These are phyloP conservation scores for Amblyornis subalaris DNA, from an alignment of 2,113 vertebrate genomes.

Conservation along the genomic window DNA sequence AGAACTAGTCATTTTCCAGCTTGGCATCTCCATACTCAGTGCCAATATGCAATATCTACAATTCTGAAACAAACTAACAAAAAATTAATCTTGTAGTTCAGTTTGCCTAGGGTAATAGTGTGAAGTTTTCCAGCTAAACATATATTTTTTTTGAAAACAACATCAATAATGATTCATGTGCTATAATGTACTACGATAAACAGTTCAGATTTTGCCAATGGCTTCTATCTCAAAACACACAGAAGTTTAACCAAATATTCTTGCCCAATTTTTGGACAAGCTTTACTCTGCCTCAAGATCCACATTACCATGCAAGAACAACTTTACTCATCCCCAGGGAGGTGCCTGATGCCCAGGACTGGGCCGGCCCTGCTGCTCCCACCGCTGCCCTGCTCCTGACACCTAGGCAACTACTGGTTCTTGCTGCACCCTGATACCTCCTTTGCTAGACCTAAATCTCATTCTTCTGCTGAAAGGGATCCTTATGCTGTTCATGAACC, in stretches of 20 bases:
- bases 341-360: accelerated
- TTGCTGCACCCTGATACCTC: accelerated
- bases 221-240: background rate
- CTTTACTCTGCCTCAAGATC: background rate
- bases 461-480: background rate
- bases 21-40: background rate
- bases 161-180: background rate
- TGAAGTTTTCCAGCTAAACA: background rate
- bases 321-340: background rate
- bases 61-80: background rate
- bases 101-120: background rate
- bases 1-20: background rate
- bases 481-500: background rate
- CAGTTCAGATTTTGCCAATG: background rate
- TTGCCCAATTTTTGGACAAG: background rate
- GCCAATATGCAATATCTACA: background rate
- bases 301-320: background rate
- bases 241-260: background rate
- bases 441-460: background rate
- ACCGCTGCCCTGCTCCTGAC: background rate
- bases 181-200: background rate
- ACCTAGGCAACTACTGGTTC: background rate
- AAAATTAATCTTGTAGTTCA: background rate
- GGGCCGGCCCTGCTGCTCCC: background rate
- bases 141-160: background rate